Evolutionary conservation across 2,888 invertebrate species (phyloP), one percentile per base, ranked within the genome.

Genomic region (Encarsia formosa): DNA sequence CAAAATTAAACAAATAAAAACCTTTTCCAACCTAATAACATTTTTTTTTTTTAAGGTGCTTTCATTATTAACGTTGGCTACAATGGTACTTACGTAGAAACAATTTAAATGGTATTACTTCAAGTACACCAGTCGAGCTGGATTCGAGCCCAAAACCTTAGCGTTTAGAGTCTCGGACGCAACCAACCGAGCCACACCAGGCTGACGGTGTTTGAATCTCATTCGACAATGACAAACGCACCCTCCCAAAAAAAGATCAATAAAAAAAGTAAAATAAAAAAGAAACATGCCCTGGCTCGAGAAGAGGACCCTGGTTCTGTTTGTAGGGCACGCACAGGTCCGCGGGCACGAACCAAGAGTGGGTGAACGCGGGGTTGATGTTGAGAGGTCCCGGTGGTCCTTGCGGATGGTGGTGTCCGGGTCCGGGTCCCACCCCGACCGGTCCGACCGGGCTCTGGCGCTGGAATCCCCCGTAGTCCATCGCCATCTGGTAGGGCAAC

Each of bases 271-370:
- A 43, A 63, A 63, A 66, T 63, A 68, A 74, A 66, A 66, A 68
- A 76, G 79, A 65, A 71, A 77, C 88, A 86, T 88, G 88, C 91
- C 91, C 91, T 83, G 90, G 89, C 84, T 91, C 90, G 81, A 91
- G 86, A 82, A 86, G 85, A 83, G 86, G 84, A 81, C 81, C 79
- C 80, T 81, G 81, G 79, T 81, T 80, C 81, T 85, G 85, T 79
- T 85, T 85, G 79, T 84, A 85, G 80, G 89, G 88, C 83, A 88
- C 86, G 85, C 90, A 90, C 81, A 91, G 85, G 82, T 91, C 90
- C 86, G 89, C 88, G 81, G 88, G 87, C 81, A 91, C 90, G 85
- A 91, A 89, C 92, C 92, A 92, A 81, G 91, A 91, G 84, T 92
- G 91, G 75, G 90, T 88, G 83, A 91, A 92, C 71, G 87, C 87